Percentiles rank a stretch among this genome's conserved stretches.
phyloP scores from a whole-genome alignment of 2,113 vertebrate genomes.

The Nanger granti region DNA sequence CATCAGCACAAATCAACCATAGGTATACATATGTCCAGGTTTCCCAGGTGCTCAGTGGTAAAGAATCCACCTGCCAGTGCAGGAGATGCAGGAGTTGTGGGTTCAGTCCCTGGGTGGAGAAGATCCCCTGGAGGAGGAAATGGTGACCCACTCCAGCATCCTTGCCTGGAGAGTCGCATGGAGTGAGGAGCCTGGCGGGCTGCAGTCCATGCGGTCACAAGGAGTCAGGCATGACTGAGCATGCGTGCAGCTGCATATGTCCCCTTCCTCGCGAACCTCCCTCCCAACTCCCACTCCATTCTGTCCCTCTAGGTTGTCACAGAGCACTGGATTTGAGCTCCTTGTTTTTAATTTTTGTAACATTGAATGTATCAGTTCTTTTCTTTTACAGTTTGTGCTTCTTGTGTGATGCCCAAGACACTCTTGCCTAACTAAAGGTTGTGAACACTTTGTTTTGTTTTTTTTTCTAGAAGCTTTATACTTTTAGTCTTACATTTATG shows the following conservation, averaged over 20 bases:
- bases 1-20: not conserved
- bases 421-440: not conserved
- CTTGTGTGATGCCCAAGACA: not conserved
- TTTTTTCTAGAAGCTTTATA: not conserved
- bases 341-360: not conserved
- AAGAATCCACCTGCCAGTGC: not conserved
- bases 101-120: not conserved
- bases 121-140: not conserved
- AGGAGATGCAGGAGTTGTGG: not conserved
- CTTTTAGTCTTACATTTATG: not conserved
- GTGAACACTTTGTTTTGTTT: not conserved
- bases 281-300: not conserved
- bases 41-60: not conserved
- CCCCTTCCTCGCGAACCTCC: not conserved
- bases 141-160: not conserved
- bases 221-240: not conserved
- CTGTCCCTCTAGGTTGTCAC: not conserved
- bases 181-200: not conserved
- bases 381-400: not conserved
- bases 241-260: not conserved
- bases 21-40: not conserved
- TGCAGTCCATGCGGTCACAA: not conserved
- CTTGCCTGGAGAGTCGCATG: not conserved
- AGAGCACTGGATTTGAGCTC: not conserved
- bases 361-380: not conserved